Conservation (phyloP, 2,797 vertebrate species). For the Anisognathus igniventris region DNA sequence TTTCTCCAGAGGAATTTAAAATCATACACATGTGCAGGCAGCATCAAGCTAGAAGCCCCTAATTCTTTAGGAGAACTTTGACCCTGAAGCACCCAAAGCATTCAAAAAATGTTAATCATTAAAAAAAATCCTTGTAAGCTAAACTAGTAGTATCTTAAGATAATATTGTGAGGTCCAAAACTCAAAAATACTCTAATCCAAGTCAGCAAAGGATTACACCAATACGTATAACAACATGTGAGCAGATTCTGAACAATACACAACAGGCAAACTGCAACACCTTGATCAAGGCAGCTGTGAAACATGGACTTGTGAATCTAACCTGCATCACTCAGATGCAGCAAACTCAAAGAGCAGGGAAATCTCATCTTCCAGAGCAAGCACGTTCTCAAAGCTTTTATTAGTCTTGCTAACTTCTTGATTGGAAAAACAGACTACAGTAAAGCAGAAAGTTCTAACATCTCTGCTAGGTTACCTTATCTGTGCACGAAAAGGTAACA, state of each 20-base stretch:
- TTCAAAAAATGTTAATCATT: background rate
- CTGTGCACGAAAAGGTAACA: background rate
- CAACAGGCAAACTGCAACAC: background rate
- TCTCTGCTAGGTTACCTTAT: background rate
- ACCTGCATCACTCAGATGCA: background rate
- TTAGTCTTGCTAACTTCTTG: background rate
- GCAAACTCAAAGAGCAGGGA: background rate
- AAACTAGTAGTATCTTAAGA: background rate
- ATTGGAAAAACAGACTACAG: background rate
- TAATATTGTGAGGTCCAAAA: background rate
- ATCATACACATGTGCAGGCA: background rate
- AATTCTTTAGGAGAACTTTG: background rate
- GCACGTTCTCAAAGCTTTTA: background rate
- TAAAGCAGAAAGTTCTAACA: background rate
- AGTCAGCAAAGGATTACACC: background rate
- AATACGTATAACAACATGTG: fast-evolving
- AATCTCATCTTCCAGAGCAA: background rate
- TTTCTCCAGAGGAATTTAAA: background rate
- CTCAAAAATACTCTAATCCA: background rate
- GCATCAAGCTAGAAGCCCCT: background rate
- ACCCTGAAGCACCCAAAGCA: background rate
- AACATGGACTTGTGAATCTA: background rate
- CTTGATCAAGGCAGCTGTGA: background rate
- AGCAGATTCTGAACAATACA: background rate
- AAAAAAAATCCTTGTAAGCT: background rate